Conservation (phyloP, 2,888 invertebrate genomes). For the Heliconius erato region DNA sequence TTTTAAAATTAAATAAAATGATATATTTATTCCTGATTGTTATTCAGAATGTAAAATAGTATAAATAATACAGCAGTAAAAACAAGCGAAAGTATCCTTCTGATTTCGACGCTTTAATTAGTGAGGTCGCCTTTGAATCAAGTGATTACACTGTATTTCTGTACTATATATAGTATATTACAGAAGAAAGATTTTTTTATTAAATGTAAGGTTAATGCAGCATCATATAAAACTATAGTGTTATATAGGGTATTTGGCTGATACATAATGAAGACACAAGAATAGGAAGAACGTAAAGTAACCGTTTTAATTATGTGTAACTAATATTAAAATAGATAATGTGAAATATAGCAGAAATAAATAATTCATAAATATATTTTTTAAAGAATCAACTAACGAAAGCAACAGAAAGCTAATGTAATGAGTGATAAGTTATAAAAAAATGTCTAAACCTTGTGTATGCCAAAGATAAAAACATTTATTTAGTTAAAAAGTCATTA, state of each 20-base stretch:
- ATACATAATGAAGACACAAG: conserved; percentile 13
- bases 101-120: no score
- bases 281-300: conserved; percentile 9
- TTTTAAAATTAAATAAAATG: no score
- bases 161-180: no score
- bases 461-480: background rate
- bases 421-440: background rate
- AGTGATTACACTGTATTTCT: no score
- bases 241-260: background rate
- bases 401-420: conserved; percentile 4
- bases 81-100: no score
- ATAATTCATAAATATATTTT: background rate
- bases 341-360: conserved; percentile 8
- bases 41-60: no score
- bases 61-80: no score
- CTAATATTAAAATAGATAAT: background rate
- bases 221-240: conserved; percentile 12
- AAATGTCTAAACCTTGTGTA: background rate
- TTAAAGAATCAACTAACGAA: background rate
- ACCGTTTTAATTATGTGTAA: background rate
- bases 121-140: no score
- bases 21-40: no score
- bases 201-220: background rate
- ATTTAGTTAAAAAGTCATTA: background rate
- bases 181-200: no score